Evolutionary conservation across 2,888 invertebrate species (phyloP).

Genomic region (Ectropis crepuscularia): DNA sequence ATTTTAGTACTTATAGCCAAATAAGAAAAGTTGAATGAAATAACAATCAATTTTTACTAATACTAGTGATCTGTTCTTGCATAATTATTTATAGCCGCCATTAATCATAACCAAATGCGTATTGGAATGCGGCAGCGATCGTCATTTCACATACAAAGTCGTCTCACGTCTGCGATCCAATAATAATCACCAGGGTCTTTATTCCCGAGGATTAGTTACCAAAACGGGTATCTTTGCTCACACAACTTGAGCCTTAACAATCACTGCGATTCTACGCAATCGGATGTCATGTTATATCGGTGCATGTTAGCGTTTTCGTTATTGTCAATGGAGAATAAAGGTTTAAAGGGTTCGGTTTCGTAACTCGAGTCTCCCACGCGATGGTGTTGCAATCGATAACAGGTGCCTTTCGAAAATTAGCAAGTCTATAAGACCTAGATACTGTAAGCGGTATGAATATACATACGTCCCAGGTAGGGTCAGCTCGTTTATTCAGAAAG

Average conservation of each 20-base stretch:
- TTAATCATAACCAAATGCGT: constrained; percentile 21
- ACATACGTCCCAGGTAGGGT: no score
- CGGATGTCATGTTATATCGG: no score
- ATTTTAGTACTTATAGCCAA: no score
- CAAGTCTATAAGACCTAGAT: constrained; percentile 41
- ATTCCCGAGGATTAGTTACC: no score
- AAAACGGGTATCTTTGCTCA: no score
- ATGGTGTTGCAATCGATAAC: constrained; percentile 37
- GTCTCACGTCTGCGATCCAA: constrained; percentile 6
- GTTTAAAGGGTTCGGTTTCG: constrained; percentile 50
- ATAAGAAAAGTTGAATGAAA: neutral
- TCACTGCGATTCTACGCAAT: no score
- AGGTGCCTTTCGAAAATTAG: constrained; percentile 47
- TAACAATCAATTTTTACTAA: neutral
- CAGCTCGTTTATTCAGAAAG: no score
- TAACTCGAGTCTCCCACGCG: constrained; percentile 38
- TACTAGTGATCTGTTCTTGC: neutral
- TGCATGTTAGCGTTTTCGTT: no score
- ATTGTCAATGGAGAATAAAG: no score
- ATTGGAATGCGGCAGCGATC: constrained; percentile 21
- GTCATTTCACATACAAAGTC: neutral
- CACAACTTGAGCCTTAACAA: no score
- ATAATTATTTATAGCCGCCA: constrained; percentile 5
- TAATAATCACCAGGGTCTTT: neutral
- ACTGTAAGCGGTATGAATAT: neutral